These are phyloP conservation scores for Malaclemys terrapin DNA, from an alignment of 2,113 vertebrate species.

Conservation along the genomic window DNA sequence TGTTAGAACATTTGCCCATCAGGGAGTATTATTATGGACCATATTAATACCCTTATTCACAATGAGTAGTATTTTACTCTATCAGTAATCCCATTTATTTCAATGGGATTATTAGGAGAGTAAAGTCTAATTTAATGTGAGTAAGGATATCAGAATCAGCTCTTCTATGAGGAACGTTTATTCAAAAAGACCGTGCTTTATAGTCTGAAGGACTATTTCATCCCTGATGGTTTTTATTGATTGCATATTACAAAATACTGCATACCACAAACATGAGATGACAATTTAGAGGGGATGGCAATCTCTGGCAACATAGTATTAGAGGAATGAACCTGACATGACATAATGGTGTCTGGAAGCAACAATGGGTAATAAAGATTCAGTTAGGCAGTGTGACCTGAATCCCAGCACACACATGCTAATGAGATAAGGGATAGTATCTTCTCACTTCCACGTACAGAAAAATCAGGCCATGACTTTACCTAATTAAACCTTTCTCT, in stretches of 20 bases:
- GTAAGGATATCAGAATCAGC: neutral
- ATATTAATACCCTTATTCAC: constrained; percentile 3
- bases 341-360: neutral
- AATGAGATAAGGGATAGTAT: neutral
- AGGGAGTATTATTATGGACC: neutral
- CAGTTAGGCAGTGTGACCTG: neutral
- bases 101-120: neutral
- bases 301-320: neutral
- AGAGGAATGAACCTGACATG: neutral
- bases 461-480: neutral
- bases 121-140: constrained; percentile 1
- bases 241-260: neutral
- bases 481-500: neutral
- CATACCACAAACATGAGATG: neutral
- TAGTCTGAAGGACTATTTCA: neutral
- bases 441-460: neutral
- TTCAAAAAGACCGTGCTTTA: neutral
- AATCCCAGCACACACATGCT: neutral
- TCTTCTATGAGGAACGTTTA: neutral
- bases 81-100: constrained; percentile 11
- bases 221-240: neutral
- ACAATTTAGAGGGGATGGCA: constrained; percentile 9
- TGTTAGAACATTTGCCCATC: neutral
- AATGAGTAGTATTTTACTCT: constrained; percentile 3
- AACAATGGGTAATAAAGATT: neutral